Evolutionary conservation across 2,888 invertebrate genomes (phyloP), one percentile per base, ranked within the genome.

Genomic region (Platycheirus rosarum): DNA sequence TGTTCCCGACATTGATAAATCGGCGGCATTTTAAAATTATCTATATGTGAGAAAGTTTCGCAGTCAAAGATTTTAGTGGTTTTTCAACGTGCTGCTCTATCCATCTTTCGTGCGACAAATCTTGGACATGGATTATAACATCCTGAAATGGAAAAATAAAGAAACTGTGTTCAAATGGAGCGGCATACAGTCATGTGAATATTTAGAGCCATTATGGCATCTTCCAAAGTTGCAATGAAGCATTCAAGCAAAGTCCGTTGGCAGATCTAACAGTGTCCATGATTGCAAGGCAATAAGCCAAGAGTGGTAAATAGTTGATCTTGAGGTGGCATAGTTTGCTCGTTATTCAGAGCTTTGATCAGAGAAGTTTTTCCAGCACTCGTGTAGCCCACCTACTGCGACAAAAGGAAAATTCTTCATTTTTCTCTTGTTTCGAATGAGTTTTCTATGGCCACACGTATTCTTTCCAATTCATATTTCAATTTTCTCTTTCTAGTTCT

Each of bases 181-280:
- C 5, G 16, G 2, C 1, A 3, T 23, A 23, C n/a, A n/a, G n/a
- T n/a, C n/a, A n/a, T n/a, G n/a, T n/a, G n/a, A 4, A 23, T 3
- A 84, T 85, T 82, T 40, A 89, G 89, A 44, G 97, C 95, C 85
- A 93, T 88, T 86, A 94, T 91, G 0, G 95, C 95, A 91, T 97
- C 97, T 87, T 96, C 95, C 66, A 97, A 90, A 0, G 97, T 97
- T 0, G 95, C 95, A 53, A 93, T 91, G 88, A 97, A 97, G 55
- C 96, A 95, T 85, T 95, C 94, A 35, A 97, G 93, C 44, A n/a
- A 97, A 91, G 73, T 92, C 92, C 1, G 94, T 94, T 0, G 97
- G 97, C 71, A 97, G 93, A 88, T 97, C 94, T 3, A 40, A 97
- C 95, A 0, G 97, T 97, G 88, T 97, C 97, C 84, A 96, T 93